phyloP scores from a whole-genome alignment of 2,888 invertebrate species.

The Chydorus sphaericus region DNA sequence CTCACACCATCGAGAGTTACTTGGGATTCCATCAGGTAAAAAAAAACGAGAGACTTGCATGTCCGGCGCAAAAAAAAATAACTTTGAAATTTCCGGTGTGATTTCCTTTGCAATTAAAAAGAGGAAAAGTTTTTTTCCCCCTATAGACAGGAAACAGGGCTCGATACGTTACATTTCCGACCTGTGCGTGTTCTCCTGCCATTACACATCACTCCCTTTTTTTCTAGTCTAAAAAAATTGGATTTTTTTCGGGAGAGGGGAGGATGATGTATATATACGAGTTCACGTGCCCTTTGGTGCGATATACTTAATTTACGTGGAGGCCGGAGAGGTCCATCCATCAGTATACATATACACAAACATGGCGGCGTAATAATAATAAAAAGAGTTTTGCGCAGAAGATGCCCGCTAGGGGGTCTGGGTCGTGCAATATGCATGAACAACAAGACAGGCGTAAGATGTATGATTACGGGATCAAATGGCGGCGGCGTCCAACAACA shows the following conservation, averaged over 20 bases:
- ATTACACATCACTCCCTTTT: too few species aligned
- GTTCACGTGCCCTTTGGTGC: too few species aligned
- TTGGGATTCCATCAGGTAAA: slow-evolving; percentile 97
- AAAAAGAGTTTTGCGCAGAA: not conserved
- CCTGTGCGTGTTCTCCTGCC: not conserved
- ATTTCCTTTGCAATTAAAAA: not conserved
- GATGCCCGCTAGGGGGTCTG: too few species aligned
- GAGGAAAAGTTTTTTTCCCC: not conserved
- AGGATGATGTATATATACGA: not conserved
- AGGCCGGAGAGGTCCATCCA: not conserved
- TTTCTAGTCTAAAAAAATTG: too few species aligned
- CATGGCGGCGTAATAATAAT: not conserved
- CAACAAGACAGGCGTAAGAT: not conserved
- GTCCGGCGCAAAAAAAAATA: too few species aligned
- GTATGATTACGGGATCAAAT: not conserved
- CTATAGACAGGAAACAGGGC: not conserved
- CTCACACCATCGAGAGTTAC: slow-evolving; percentile 98
- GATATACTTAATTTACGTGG: too few species aligned
- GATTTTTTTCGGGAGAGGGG: too few species aligned
- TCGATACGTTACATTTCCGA: not conserved
- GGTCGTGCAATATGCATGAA: not conserved
- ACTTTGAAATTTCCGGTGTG: too few species aligned
- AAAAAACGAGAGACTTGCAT: slow-evolving; percentile 1
- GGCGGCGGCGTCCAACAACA: not conserved
- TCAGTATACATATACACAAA: not conserved